Percentiles rank a stretch among this genome's conserved stretches.
phyloP scores from a whole-genome alignment of 1,140 invertebrate genomes.

The Drosophila santomea region DNA sequence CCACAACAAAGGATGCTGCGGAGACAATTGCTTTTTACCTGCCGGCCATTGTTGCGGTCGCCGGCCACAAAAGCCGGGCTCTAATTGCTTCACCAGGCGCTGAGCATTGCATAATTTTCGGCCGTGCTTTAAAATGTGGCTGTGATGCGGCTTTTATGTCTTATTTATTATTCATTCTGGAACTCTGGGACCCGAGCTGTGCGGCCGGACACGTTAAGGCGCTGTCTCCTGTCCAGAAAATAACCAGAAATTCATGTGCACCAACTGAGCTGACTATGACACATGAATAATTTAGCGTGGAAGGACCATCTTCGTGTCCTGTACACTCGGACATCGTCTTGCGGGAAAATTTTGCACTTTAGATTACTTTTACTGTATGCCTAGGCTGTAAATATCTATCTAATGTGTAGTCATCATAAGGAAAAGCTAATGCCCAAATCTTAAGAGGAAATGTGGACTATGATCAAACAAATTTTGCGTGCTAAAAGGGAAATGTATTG shows the following conservation, averaged over 20 bases:
- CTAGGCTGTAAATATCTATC: not conserved
- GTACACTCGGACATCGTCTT: constrained; percentile 5
- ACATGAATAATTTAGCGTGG: constrained; percentile 40
- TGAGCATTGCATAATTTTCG: constrained; percentile 76
- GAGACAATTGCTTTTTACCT: constrained; percentile 83
- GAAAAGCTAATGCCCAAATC: not conserved
- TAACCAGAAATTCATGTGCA: constrained; percentile 58
- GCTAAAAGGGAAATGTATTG: too few relatives aligned
- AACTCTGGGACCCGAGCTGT: not conserved
- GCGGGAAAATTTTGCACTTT: not conserved
- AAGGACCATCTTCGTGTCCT: not conserved
- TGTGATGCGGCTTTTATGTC: constrained; percentile 80
- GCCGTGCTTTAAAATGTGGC: constrained; percentile 67
- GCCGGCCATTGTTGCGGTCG: constrained; percentile 60
- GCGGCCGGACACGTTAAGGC: constrained; percentile 61
- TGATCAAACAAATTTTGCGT: too few relatives aligned
- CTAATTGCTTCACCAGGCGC: constrained; percentile 66
- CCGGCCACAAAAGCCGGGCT: constrained; percentile 36
- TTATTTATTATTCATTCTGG: constrained; percentile 76
- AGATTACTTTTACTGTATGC: not conserved
- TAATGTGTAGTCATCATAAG: not conserved
- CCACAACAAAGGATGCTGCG: constrained; percentile 70
- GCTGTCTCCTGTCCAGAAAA: constrained; percentile 47
- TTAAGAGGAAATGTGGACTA: too few relatives aligned
- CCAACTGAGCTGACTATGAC: constrained; percentile 57